phyloP scores from a whole-genome alignment of 2,888 invertebrate genomes.

The Pseudococcus longispinus region DNA sequence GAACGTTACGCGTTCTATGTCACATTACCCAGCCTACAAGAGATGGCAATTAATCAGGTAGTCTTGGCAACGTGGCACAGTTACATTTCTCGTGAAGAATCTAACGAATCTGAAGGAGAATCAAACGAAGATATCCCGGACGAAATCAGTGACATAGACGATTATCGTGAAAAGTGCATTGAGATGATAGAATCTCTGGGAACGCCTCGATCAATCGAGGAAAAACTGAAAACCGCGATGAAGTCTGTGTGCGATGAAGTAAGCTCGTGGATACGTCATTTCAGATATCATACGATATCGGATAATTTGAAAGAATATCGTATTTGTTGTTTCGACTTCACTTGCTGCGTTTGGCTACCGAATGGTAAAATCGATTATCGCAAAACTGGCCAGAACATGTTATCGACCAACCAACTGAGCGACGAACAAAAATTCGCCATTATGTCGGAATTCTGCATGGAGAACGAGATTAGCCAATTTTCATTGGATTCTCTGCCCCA shows the following conservation, averaged over 20 bases:
- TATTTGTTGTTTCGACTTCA: not conserved
- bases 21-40: not conserved
- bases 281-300: not conserved
- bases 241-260: not conserved
- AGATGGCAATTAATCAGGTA: not conserved
- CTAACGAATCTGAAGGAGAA: not conserved
- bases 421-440: not conserved
- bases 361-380: not conserved
- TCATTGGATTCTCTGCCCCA: not conserved
- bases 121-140: not conserved
- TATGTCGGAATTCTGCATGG: not conserved
- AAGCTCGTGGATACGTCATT: not conserved
- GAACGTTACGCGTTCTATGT: not conserved
- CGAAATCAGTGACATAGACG: not conserved
- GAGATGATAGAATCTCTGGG: not conserved
- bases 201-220: not conserved
- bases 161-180: not conserved
- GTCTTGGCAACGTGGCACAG: not conserved
- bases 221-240: not conserved
- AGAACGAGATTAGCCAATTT: not conserved
- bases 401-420: not conserved
- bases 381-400: not conserved
- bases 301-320: not conserved
- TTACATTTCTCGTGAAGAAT: not conserved
- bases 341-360: not conserved